phyloP scores from a whole-genome alignment of 37 sponge, comb jelly and placozoan genomes.

The Corticium candelabrum region DNA sequence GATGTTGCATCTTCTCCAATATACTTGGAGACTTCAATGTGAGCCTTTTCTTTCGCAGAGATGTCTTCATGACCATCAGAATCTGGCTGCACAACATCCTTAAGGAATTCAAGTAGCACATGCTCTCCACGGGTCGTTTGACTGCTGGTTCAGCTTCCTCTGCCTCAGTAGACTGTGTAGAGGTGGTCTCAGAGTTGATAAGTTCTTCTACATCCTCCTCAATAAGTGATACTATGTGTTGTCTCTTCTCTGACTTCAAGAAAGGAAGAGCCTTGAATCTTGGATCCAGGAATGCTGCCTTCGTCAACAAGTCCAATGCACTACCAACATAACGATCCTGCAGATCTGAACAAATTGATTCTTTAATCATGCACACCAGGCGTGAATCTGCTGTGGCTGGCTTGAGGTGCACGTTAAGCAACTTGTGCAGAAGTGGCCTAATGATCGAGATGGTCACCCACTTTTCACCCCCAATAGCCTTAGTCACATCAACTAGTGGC shows the following conservation, averaged over 20 bases:
- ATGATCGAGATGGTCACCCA: slow-evolving; percentile 26
- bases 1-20: no score
- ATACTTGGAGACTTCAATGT: background rate
- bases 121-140: background rate
- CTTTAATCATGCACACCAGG: no score
- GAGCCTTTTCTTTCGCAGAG: background rate
- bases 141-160: background rate
- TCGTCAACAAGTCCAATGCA: background rate
- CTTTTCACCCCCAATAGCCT: slow-evolving; percentile 24
- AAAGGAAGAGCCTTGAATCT: slow-evolving; percentile 10
- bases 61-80: background rate
- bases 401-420: slow-evolving; percentile 6
- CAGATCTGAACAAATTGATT: slow-evolving; percentile 15
- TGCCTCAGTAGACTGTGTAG: background rate
- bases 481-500: slow-evolving; percentile 23
- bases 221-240: no score
- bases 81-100: background rate
- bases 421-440: slow-evolving; percentile 13
- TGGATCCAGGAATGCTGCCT: slow-evolving; percentile 29
- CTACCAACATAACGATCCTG: no score
- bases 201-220: background rate
- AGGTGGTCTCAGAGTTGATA: no score
- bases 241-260: no score
- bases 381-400: no score
- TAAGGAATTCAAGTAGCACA: background rate